These are phyloP conservation scores for Drosophila nikananu DNA, from an alignment of 1,140 invertebrate species.

Conservation along the genomic window DNA sequence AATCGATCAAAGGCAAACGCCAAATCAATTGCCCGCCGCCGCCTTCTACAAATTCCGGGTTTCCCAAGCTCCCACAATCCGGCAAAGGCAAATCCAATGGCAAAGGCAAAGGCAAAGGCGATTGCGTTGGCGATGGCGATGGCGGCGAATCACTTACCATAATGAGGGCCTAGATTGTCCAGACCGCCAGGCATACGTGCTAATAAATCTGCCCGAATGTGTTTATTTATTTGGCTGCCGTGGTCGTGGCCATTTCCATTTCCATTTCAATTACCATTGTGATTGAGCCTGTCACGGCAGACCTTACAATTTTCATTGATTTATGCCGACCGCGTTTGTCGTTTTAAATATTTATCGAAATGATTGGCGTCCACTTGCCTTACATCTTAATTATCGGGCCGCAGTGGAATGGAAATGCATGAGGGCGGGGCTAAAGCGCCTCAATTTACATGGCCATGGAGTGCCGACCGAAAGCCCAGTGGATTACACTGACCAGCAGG, in stretches of 20 bases:
- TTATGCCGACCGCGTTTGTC: conserved; percentile 59
- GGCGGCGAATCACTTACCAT: conserved; percentile 62
- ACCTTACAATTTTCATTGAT: conserved; percentile 54
- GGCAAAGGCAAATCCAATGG: conserved; percentile 48
- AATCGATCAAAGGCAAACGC: conserved; percentile 78
- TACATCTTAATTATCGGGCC: conserved; percentile 59
- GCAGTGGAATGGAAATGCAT: conserved; percentile 37
- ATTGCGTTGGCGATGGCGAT: conserved; percentile 30
- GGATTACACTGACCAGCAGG: conserved; percentile 45
- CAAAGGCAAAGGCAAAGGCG: conserved; percentile 38
- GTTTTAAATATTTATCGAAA: conserved; percentile 68
- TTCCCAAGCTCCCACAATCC: background rate
- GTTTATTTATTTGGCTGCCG: conserved; percentile 59
- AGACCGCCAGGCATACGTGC: conserved; percentile 46
- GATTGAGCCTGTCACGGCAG: conserved; percentile 28
- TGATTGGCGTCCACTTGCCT: conserved; percentile 59
- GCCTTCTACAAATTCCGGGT: conserved; percentile 39
- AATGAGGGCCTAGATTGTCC: conserved; percentile 55
- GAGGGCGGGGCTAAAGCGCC: conserved; percentile 29
- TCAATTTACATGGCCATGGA: conserved; percentile 52
- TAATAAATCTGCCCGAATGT: conserved; percentile 68
- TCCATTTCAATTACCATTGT: conserved; percentile 17
- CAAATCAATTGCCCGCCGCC: conserved; percentile 72
- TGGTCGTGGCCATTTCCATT: conserved; percentile 2
- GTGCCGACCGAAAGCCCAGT: conserved; percentile 21